These are phyloP conservation scores for Chromoteleia sp. DNA, from an alignment of 2,888 invertebrate genomes.

Conservation along the genomic window DNA sequence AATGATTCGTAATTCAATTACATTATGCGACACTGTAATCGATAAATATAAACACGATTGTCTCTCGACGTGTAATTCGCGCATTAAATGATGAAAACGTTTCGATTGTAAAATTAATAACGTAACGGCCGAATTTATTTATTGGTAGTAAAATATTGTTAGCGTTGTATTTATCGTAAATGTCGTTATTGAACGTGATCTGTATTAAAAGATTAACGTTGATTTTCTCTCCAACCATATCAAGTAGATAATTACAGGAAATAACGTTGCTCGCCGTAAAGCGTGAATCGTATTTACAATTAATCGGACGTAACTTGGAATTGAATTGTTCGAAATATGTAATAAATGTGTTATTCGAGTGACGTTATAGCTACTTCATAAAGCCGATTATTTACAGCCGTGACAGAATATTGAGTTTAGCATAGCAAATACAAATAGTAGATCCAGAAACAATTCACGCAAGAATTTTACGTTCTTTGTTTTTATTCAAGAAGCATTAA, in stretches of 20 bases:
- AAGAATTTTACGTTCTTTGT: too few species aligned
- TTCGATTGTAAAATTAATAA: constrained; percentile 48
- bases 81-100: constrained; percentile 35
- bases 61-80: constrained; percentile 9
- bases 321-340: constrained; percentile 35
- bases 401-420: too few species aligned
- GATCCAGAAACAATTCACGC: too few species aligned
- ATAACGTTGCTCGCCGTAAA: constrained; percentile 31
- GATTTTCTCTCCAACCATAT: constrained; percentile 46
- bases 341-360: constrained; percentile 14
- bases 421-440: too few species aligned
- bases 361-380: constrained; percentile 18
- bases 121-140: constrained; percentile 39
- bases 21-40: constrained; percentile 24
- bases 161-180: constrained; percentile 30
- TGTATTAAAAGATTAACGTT: constrained; percentile 53
- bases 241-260: constrained; percentile 46
- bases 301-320: constrained; percentile 29
- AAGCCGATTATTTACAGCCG: constrained; percentile 1
- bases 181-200: constrained; percentile 43
- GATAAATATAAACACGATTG: constrained; percentile 17
- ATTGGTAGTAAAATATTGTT: constrained; percentile 33
- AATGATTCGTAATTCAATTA: constrained; percentile 39
- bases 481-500: too few species aligned
- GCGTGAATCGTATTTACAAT: constrained; percentile 26